phyloP scores from a whole-genome alignment of 1,140 invertebrate species.

The Plodia interpunctella region DNA sequence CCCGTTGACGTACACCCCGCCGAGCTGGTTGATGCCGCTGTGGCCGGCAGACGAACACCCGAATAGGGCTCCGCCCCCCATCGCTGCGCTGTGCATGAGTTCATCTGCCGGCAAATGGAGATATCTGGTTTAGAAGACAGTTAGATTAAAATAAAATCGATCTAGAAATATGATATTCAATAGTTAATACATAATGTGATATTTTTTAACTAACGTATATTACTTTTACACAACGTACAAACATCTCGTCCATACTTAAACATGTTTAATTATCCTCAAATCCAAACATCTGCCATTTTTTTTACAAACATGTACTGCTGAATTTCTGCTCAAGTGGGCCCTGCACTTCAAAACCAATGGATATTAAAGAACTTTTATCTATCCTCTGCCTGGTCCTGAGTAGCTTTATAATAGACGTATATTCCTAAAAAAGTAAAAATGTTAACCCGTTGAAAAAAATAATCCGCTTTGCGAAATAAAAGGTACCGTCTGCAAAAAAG shows the following conservation, averaged over 20 bases:
- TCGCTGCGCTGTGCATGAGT: conserved; percentile 73
- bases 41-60: conserved; percentile 90
- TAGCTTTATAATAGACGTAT: conserved; percentile 13
- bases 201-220: background rate
- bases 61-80: conserved; percentile 80
- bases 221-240: background rate
- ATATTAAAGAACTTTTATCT: conserved; percentile 5
- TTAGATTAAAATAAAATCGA: too few relatives aligned
- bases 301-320: background rate
- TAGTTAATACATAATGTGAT: too few relatives aligned
- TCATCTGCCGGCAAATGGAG: conserved; percentile 52
- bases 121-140: too few relatives aligned
- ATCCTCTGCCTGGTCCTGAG: background rate
- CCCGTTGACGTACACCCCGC: conserved; percentile 98
- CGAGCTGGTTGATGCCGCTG: conserved; percentile 98
- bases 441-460: conserved; percentile 62
- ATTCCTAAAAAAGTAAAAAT: conserved; percentile 29
- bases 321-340: conserved; percentile 14
- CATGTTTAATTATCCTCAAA: conserved; percentile 6
- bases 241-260: background rate
- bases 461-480: conserved; percentile 64
- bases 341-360: conserved; percentile 2
- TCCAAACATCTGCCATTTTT: background rate
- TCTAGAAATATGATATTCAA: too few relatives aligned
- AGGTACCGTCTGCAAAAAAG: conserved; percentile 37